Base-by-base conservation (phyloP, 2,888 invertebrate species). In the Thecophora atra region DNA sequence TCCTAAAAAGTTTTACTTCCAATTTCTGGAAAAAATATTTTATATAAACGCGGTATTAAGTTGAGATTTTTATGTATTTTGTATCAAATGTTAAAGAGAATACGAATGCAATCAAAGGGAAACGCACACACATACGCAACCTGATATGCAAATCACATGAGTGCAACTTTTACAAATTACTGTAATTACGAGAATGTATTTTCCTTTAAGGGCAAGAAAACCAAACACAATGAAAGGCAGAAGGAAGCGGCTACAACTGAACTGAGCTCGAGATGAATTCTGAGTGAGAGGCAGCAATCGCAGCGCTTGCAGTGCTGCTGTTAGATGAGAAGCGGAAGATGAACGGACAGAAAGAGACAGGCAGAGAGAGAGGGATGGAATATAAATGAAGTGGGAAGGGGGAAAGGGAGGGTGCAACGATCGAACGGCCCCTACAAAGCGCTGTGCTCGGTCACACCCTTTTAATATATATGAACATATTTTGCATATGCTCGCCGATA, bases 181-280 rank as follows among this genome's bases (percentile, higher is more conserved):
- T 78, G 79, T 81, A 81, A 81, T 80, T 81, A 81, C 80, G 77
- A 78, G 78, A 79, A 79, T 79, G 79, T 80, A 79, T 80, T 80
- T 80, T 81, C 79, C 80, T 47, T 80, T 77, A 78, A 78, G 79
- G 78, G 79, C 79, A 79, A 76, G 78, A 77, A 77, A 79, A 56
- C 68, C 65, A 74, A 71, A 64, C 44, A 68, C 70, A 70, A n/a
- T 19, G 44, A 73, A 56, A 26, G 37, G 26, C 13, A 70, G 51
- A n/a, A 51, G 26, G 37, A 58, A 42, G 66, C 15, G 30, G 47
- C 19, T 19, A 44, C 64, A 42, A 19, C 62, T 47, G 44, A 15
- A 19, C n/a, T n/a, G n/a, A n/a, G n/a, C n/a, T n/a, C n/a, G n/a
- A n/a, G n/a, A n/a, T n/a, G 21, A 28, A 26, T 17, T 28, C 2